Evolutionary conservation across 2,113 vertebrate genomes (phyloP), one percentile per base, ranked within the genome.

Genomic region (Clarias macrocephalus): DNA sequence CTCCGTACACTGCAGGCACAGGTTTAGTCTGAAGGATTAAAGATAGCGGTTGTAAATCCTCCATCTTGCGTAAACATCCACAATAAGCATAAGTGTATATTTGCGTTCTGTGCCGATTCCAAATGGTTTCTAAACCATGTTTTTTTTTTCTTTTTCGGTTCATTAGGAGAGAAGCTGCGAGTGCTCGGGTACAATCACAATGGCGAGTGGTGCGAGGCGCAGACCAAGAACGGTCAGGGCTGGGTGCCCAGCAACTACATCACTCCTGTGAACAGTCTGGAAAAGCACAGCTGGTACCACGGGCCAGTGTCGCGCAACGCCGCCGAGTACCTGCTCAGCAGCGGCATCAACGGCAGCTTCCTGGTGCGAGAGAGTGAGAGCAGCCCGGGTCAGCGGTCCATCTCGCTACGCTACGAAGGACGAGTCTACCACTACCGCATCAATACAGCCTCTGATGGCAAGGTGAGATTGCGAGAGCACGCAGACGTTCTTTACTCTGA

Each of bases 171-270:
- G 93, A 99, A 99, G 94, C 94, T 99, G 21, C 95, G 97, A 76
- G 98, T 99, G 89, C 93, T 99, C 88, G 97, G 98, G 92, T 99
- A 99, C 93, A 99, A 99, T 94, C 98, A 99, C 95, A 99, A 99
- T 87, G 97, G 98, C 0, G 98, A 99, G 89, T 99, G 98, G 98
- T 99, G 98, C 15, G 98, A 99, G 91, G 98, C 99, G 86, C 96
- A 97, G 85, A 99, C 98, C 0, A 99, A 99, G 94, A 99, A 99
- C 0, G 98, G 98, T 88, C 98, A 99, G 92, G 98, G 98, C 59
- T 99, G 98, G 98, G 98, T 99, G 33, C 98, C 98, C 0, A 99
- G 98, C 93, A 99, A 99, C 96, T 99, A 99, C 93, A 99, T 99
- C 94, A 99, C 98, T 0, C 98, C 98, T 0, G 98, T 99, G 85